phyloP scores from a whole-genome alignment of 2,113 vertebrate genomes.

The Gulo gulo region DNA sequence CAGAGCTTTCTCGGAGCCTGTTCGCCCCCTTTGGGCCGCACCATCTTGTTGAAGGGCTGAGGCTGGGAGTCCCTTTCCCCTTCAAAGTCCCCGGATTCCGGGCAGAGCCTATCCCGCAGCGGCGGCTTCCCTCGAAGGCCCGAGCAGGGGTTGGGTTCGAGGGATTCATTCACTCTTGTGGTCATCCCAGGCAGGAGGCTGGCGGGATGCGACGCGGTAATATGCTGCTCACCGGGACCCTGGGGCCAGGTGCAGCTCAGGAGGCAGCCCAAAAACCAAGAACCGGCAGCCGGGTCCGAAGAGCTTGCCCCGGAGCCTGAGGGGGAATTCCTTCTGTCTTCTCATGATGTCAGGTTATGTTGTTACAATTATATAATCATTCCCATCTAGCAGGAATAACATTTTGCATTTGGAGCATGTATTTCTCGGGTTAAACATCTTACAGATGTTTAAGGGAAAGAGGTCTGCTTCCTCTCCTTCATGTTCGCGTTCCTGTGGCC shows the following conservation, averaged over 20 bases:
- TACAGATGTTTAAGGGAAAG: conserved; percentile 21
- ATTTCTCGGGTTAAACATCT: background rate
- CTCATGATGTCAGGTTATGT: conserved; percentile 36
- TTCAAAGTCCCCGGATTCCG: conserved; percentile 8
- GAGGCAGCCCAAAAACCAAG: background rate
- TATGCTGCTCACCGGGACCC: background rate
- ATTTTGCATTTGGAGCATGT: conserved; percentile 38
- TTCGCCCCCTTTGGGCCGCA: conserved; percentile 3
- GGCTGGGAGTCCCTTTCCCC: background rate
- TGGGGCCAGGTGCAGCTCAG: conserved; percentile 32
- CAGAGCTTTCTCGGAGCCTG: background rate
- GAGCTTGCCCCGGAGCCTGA: background rate
- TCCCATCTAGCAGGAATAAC: conserved; percentile 25
- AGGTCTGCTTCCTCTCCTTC: background rate
- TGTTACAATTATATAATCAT: conserved; percentile 53
- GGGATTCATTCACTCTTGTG: conserved; percentile 31
- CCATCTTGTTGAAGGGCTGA: background rate
- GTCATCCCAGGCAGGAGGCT: background rate
- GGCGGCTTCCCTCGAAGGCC: background rate
- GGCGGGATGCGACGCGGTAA: background rate
- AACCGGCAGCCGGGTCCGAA: background rate
- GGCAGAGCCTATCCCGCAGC: background rate
- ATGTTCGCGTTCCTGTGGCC: background rate
- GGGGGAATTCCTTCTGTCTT: background rate
- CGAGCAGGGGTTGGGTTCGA: background rate